A percentile compares a stretch with the other conserved stretches of the same genome.
Conservation (phyloP, 2,113 vertebrate species). For the Anthoscopus minutus region DNA sequence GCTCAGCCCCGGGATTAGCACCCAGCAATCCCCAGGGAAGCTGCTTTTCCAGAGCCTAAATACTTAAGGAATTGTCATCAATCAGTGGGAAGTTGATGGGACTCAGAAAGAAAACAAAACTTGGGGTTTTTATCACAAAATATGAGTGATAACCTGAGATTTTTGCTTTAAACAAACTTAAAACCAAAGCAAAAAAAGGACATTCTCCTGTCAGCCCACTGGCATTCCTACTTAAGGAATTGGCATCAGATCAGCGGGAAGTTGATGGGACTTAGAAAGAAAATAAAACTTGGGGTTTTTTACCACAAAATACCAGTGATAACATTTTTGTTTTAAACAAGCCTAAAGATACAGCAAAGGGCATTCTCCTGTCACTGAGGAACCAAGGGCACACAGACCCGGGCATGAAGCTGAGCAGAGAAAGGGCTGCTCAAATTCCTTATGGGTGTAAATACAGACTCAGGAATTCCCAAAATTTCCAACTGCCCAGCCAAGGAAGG, state of each 20-base stretch:
- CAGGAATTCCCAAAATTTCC: neutral
- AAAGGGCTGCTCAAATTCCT: neutral
- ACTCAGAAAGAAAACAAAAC: neutral
- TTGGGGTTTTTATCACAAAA: neutral
- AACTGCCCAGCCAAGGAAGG: neutral
- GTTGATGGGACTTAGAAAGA: neutral
- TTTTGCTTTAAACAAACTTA: neutral
- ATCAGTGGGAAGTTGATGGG: neutral
- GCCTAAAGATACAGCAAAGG: neutral
- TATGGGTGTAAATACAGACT: neutral
- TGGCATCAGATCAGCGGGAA: neutral
- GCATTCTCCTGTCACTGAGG: neutral
- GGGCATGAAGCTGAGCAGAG: accelerated
- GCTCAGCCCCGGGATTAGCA: neutral
- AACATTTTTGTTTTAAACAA: neutral
- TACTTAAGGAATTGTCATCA: neutral
- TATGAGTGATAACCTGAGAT: accelerated
- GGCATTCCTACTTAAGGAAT: neutral
- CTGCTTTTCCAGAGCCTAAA: neutral
- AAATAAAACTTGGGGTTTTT: neutral
- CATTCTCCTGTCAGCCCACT: neutral
- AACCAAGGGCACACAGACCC: neutral
- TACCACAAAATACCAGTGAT: neutral
- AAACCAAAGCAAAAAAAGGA: neutral
- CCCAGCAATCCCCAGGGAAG: neutral